Evolutionary conservation across 2,113 vertebrate species (phyloP), one percentile per base, ranked within the genome.

Genomic region (Motacilla tschutschensis): DNA sequence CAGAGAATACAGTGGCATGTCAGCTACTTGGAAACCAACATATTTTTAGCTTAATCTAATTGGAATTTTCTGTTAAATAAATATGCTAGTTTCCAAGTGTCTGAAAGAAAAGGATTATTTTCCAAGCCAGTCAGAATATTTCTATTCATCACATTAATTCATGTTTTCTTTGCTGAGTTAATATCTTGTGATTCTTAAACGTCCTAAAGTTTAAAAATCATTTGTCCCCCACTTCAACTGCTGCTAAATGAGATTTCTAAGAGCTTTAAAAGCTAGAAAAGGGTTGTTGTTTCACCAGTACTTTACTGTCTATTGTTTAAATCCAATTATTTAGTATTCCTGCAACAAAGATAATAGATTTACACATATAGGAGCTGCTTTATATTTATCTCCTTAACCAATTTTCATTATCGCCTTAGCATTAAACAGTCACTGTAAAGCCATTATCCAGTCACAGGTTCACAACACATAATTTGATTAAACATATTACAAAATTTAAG

Each of bases 281-380:
- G 31, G 15, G 17, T 63, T 76, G 38, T 36, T 82, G 17, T 46
- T 88, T 93, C 64, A 89, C 59, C 24, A 57, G 12, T 62, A 59
- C 48, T 89, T 85, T 86, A 62, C 26, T 46, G 35, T 13, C 64
- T 67, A 21, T 90, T 93, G 75, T 90, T 93, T 92, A 81, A 93
- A 94, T 69, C 43, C 2, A 5, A 73, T 88, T 87, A 91, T 87
- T 91, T 83, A 51, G n/a, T 48, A 85, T 59, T 48, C 50, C 33
- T 81, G 20, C 33, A 81, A 91, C 76, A 91, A 58, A 43, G 41
- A 83, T 55, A 75, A 72, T 22, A 33, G 67, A 67, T 76, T 86
- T 64, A 54, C n/a, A 85, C 17, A 47, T 84, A 44, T 12, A 80
- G 19, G 14, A 33, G 54, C 88, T 9, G 47, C n/a, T 93, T 83